These are phyloP conservation scores for Trididemnum miniatum DNA, from an alignment of 23 tunicate genomes.

Conservation along the genomic window DNA sequence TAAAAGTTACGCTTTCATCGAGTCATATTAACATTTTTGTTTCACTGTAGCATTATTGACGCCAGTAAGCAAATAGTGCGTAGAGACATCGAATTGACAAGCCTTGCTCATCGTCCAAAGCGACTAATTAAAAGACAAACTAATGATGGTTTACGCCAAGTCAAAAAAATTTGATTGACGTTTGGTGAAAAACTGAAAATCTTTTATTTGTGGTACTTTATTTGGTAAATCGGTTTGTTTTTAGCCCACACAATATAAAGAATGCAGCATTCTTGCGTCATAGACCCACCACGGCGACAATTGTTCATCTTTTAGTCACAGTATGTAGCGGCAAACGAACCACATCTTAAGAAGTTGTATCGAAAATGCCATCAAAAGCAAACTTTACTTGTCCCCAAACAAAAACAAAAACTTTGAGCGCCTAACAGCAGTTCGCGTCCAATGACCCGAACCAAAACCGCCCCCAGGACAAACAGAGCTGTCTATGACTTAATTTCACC, in stretches of 20 bases:
- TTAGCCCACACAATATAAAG: neutral
- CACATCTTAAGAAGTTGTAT: neutral
- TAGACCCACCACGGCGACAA: neutral
- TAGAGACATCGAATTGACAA: no score
- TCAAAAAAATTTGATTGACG: no score
- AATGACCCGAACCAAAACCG: constrained; percentile 2
- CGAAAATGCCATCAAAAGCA: constrained; percentile 9
- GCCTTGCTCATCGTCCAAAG: no score
- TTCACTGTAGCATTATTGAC: no score
- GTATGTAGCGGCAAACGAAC: neutral
- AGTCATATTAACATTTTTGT: no score
- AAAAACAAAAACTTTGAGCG: neutral
- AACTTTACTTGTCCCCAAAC: neutral
- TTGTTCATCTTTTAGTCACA: constrained; percentile 1
- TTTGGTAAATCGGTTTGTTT: neutral
- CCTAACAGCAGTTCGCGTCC: neutral
- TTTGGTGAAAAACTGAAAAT: neutral
- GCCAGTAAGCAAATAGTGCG: no score
- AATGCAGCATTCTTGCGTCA: neutral
- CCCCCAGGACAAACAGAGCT: no score
- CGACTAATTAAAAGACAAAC: no score
- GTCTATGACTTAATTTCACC: no score
- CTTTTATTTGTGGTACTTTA: neutral
- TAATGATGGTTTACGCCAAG: no score
- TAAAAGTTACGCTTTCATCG: no score